Base-by-base conservation (phyloP, 2,113 vertebrate genomes). In the Psilopogon haemacephalus region DNA sequence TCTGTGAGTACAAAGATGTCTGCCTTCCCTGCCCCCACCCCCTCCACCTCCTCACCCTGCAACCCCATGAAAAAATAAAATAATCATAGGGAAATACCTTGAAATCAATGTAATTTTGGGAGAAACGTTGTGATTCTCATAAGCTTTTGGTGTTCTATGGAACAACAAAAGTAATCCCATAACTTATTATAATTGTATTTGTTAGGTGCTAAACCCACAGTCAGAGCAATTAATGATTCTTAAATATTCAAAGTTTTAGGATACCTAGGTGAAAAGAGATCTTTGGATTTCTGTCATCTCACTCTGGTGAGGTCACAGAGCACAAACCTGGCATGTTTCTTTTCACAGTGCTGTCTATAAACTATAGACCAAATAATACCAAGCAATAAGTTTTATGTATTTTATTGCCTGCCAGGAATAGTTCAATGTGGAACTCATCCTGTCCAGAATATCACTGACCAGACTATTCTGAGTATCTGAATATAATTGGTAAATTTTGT, bases 221-320 rank as follows among this genome's bases (percentile, higher is more conserved):
- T 32, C 44, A 69, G 17, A 2, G 2, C 88, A 94, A 92, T 75
- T 52, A 84, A 92, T 79, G 84, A 75, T 79, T 93, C 95, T 94
- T 94, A 94, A 96, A 95, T 95, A 90, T 90, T 86, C 84, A 79
- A 79, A 89, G 73, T 35, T 78, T 90, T 87, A 88, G 33, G 13
- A 56, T 80, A 78, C 15, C 28, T 88, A 62, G 19, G 8, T 71
- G 72, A 76, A 78, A 86, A 79, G 21, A 33, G 2, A 52, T 81
- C 44, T 6, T 33, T 69, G 76, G 12, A n/a, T 93, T 93, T 90
- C 37, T 46, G 16, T 69, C 55, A 80, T 50, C 15, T 60, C 38
- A 27, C 3, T 6, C 7, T 50, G 21, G 26, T 79, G 63, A 84
- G 69, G 42, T 68, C 55, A 37, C 37, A 62, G 32, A 83, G 16